Evolutionary conservation across 2,113 vertebrate genomes (phyloP), one percentile per base, ranked within the genome.

Genomic region (Crotalus tigris): DNA sequence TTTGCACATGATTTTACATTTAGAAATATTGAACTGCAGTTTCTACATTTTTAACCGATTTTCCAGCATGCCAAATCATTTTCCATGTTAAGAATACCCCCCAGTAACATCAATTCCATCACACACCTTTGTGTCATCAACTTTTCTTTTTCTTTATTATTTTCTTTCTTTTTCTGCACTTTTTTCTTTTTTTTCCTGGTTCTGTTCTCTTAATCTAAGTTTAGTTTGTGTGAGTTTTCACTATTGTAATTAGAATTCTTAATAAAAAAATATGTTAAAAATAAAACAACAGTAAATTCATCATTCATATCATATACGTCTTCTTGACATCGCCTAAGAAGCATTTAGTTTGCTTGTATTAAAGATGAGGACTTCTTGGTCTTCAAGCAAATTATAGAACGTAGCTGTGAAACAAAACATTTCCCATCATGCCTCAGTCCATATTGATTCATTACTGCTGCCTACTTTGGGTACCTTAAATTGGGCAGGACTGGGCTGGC

Each of bases 401-500:
- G 49, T 54, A 24, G 5, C 55, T 89, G 87, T 64, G 93, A 23
- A 51, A 9, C 90, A 39, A 44, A 44, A n/a, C 89, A 49, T 91
- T 91, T 7, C 11, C 6, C 87, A 2, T 2, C 0, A 17, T 51
- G 19, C 1, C 1, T 58, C 17, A 17, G 4, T 59, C 5, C 53
- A 23, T 46, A 59, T 33, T 2, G 0, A 1, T 0, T 0, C 19
- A 6, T 89, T 54, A 75, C n/a, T 54, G 33, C 4, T 0, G 0
- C 3, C 23, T 69, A 0, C 17, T 0, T 0, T 58, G 75, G 69
- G 39, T 88, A 57, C 86, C 91, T 69, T 87, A 58, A 91, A 94
- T 54, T 39, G 92, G 59, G 24, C 86, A 23, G 51, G 90, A 85
- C 64, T 94, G 64, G 55, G 21, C 29, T 81, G 0, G 0, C 0